A percentile compares a stretch with the other conserved stretches of the same genome.
Evolutionary conservation across 2,113 vertebrate genomes (phyloP).

Genomic region (Porphyrio hochstetteri): DNA sequence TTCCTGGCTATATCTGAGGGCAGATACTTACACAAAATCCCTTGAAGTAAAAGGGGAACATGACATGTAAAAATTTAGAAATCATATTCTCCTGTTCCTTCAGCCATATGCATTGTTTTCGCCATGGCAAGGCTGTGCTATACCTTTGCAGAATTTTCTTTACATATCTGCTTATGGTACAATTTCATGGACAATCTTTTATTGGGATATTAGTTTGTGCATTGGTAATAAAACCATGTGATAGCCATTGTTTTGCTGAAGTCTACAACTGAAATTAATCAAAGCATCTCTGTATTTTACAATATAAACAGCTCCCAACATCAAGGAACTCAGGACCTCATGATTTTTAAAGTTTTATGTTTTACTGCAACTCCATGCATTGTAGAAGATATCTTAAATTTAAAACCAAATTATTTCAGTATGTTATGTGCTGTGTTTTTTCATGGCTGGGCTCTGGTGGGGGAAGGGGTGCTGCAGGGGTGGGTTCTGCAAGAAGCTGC

Average conservation of each 20-base stretch:
- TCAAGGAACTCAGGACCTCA: background rate
- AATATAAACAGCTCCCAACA: background rate
- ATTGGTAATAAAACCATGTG: background rate
- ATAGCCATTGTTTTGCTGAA: background rate
- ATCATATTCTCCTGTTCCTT: background rate
- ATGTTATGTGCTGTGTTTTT: background rate
- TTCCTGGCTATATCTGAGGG: background rate
- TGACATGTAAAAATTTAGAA: background rate
- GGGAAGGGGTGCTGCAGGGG: no score
- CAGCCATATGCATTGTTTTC: background rate
- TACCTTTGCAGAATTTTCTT: background rate
- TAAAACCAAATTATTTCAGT: background rate
- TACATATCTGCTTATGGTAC: background rate
- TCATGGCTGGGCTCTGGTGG: no score
- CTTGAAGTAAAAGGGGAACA: background rate
- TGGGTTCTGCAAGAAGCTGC: no score
- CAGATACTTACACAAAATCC: background rate
- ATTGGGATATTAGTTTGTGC: background rate
- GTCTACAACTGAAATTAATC: background rate
- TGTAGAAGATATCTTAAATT: background rate
- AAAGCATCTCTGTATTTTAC: background rate
- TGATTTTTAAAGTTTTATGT: background rate
- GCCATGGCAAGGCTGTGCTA: fast-evolving
- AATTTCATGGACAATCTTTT: background rate
- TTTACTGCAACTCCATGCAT: background rate